Percentiles rank a stretch among this genome's conserved stretches.
Conservation (phyloP, 1,140 invertebrate species). For the Meloidogyne exigua region DNA sequence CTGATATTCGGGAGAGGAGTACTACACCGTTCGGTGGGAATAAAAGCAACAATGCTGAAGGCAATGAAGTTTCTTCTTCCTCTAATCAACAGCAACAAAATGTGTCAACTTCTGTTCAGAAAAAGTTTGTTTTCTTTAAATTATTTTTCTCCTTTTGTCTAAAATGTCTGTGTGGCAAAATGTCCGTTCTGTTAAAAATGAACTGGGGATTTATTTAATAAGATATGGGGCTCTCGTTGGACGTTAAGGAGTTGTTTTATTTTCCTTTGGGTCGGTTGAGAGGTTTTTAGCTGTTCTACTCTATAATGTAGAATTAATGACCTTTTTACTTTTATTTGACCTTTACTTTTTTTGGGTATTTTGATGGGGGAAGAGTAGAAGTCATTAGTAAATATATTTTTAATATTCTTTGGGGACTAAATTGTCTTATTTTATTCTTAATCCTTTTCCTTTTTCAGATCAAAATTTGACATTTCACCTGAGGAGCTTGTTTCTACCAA, state of each 20-base stretch:
- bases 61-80: neutral
- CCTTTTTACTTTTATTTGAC: too few relatives aligned
- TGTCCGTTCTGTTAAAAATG: too few relatives aligned
- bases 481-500: neutral
- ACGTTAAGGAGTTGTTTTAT: too few relatives aligned
- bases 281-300: too few relatives aligned
- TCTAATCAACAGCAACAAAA: neutral
- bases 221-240: too few relatives aligned
- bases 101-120: neutral
- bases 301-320: too few relatives aligned
- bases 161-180: too few relatives aligned
- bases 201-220: too few relatives aligned
- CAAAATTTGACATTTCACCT: conserved; percentile 9
- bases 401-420: neutral
- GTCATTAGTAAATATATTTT: neutral
- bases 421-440: neutral
- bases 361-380: too few relatives aligned
- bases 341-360: too few relatives aligned
- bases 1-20: neutral
- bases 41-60: neutral
- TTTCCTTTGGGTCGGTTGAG: too few relatives aligned
- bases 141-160: too few relatives aligned
- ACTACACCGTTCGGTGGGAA: neutral
- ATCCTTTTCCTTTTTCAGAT: neutral
- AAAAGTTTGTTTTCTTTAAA: neutral